Conservation (phyloP, 2,888 invertebrate genomes). For the Arenicola marina region DNA sequence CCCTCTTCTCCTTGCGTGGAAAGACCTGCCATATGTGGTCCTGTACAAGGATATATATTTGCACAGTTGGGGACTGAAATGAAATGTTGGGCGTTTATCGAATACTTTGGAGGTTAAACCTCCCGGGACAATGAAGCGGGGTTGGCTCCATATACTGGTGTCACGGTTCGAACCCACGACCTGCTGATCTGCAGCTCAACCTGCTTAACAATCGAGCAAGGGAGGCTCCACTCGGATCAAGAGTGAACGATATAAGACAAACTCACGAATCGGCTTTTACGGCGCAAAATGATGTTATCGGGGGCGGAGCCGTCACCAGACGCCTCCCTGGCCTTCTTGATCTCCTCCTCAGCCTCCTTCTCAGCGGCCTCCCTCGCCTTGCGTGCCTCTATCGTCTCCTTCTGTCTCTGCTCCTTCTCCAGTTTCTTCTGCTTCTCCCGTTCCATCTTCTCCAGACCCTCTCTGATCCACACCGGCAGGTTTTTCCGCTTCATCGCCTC, state of each 20-base stretch:
- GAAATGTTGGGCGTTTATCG: too few relatives aligned
- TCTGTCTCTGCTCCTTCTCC: slow-evolving; percentile 64
- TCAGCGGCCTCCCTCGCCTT: slow-evolving; percentile 8
- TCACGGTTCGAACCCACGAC: too few relatives aligned
- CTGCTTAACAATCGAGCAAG: too few relatives aligned
- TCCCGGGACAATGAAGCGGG: too few relatives aligned
- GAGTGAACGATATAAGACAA: not conserved
- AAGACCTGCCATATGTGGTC: too few relatives aligned
- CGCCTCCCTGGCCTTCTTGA: not conserved
- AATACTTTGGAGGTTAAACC: too few relatives aligned
- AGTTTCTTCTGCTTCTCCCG: slow-evolving; percentile 62
- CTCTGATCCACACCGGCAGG: slow-evolving; percentile 96
- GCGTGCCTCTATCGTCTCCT: slow-evolving; percentile 38
- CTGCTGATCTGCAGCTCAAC: too few relatives aligned
- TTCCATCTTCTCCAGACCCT: slow-evolving; percentile 75
- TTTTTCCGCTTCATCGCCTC: slow-evolving; percentile 73
- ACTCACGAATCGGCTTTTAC: not conserved
- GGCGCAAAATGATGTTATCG: not conserved
- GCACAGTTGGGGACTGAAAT: too few relatives aligned
- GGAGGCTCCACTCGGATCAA: too few relatives aligned
- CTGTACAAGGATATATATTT: too few relatives aligned
- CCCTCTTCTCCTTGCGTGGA: too few relatives aligned
- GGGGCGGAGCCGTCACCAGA: not conserved
- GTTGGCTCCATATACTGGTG: too few relatives aligned
- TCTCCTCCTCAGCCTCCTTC: slow-evolving; percentile 3